Percentiles rank a stretch among this genome's conserved stretches.
Evolutionary conservation across 2,113 vertebrate species (phyloP).

Genomic region (Poeciliopsis prolifica): DNA sequence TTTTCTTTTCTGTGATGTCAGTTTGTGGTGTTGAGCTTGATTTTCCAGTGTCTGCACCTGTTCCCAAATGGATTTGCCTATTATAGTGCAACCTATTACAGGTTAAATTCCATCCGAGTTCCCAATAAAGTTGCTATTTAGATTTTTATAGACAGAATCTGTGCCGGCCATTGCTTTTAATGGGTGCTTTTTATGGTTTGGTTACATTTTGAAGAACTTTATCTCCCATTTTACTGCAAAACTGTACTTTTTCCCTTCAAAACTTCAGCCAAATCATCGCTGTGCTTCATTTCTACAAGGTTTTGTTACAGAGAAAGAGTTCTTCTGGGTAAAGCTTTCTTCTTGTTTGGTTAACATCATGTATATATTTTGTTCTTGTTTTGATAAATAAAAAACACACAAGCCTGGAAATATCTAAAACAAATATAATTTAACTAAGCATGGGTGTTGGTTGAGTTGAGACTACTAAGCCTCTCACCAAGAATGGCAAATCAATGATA

Average conservation of each 20-base stretch:
- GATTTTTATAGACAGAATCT: constrained; percentile 60
- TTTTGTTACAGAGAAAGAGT: constrained; percentile 49
- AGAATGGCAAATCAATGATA: constrained; percentile 19
- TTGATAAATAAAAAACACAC: constrained; percentile 49
- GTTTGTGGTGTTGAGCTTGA: constrained; percentile 28
- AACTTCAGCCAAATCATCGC: constrained; percentile 28
- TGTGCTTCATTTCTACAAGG: constrained; percentile 27
- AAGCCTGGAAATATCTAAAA: constrained; percentile 26
- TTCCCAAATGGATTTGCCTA: constrained; percentile 36
- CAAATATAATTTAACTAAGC: constrained; percentile 49
- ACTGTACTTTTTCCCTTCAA: constrained; percentile 12
- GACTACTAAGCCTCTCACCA: constrained; percentile 40
- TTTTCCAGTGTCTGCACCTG: constrained; percentile 36
- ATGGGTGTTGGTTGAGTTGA: constrained; percentile 38
- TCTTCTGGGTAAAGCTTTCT: constrained; percentile 41
- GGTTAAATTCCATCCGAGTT: constrained; percentile 36
- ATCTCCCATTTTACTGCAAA: constrained; percentile 27
- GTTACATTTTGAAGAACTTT: constrained; percentile 35
- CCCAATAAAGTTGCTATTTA: constrained; percentile 54
- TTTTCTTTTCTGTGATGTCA: constrained; percentile 52
- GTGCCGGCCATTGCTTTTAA: constrained; percentile 60
- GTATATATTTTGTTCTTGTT: constrained; percentile 27
- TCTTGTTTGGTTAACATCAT: constrained; percentile 42
- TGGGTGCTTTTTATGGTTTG: constrained; percentile 45
- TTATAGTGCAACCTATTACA: constrained; percentile 37